phyloP scores from a whole-genome alignment of 30 jellyfish, hydroid and myxozoan genomes.

The Morbakka virulenta region DNA sequence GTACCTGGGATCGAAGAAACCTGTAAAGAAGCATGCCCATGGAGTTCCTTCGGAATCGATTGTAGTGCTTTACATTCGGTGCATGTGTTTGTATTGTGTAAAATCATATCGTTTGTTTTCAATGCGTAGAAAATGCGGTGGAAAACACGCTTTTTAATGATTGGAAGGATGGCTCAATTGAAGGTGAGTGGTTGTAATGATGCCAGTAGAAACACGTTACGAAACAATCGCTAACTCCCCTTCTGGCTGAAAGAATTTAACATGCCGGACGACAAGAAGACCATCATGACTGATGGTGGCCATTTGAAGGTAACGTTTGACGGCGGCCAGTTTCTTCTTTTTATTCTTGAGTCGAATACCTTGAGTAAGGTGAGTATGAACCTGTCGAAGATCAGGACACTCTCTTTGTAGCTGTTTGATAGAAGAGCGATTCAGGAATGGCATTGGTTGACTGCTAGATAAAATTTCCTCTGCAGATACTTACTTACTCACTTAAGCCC shows the following conservation, averaged over 20 bases:
- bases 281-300: not conserved
- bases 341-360: not conserved
- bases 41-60: not conserved
- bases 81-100: not conserved
- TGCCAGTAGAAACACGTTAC: not conserved
- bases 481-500: not conserved
- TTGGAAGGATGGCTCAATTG: not conserved
- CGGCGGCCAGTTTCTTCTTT: not conserved
- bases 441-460: not conserved
- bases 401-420: not conserved
- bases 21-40: not conserved
- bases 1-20: not conserved
- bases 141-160: not conserved
- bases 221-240: not conserved
- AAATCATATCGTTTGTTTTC: not conserved
- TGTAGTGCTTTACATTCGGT: not conserved
- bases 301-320: constrained; percentile 3
- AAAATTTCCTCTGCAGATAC: not conserved
- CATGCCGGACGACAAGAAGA: constrained; percentile 3
- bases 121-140: not conserved
- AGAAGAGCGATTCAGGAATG: not conserved
- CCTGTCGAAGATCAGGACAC: not conserved
- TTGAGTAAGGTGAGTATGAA: not conserved
- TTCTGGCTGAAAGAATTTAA: not conserved
- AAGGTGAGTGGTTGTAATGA: not conserved